These are phyloP conservation scores for Sphenodon punctatus DNA, from an alignment of 2,797 vertebrate genomes.

Conservation along the genomic window DNA sequence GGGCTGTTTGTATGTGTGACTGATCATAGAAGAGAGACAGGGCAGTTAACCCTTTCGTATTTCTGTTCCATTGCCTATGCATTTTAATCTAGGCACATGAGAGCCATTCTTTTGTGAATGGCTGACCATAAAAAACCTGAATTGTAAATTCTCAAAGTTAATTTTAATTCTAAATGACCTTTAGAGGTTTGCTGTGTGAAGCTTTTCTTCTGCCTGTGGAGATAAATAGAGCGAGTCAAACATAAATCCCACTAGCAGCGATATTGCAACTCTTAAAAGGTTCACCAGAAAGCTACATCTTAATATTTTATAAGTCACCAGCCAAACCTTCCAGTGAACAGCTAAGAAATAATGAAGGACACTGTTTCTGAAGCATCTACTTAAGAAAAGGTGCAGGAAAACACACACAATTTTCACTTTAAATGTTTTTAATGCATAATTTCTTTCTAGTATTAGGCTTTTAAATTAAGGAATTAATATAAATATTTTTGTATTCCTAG, in stretches of 20 bases:
- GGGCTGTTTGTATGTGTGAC: no score
- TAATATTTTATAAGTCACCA: not conserved
- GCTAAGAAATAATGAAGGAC: no score
- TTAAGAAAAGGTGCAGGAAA: not conserved
- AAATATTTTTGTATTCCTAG: not conserved
- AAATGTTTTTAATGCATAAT: not conserved
- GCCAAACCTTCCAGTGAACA: not conserved
- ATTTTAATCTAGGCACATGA: not conserved
- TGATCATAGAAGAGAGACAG: not conserved
- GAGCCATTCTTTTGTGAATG: not conserved
- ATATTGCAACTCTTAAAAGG: not conserved
- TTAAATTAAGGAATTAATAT: not conserved
- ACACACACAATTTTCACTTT: not conserved
- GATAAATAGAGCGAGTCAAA: not conserved
- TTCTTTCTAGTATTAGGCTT: not conserved
- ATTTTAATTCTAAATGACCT: not conserved
- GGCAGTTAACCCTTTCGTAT: not conserved
- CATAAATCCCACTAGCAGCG: not conserved
- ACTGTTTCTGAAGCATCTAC: not conserved
- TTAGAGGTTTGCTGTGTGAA: not conserved
- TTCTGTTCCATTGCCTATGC: not conserved
- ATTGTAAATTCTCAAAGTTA: not conserved
- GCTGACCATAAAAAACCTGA: not conserved
- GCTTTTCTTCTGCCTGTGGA: not conserved
- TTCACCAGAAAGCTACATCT: not conserved